Evolutionary conservation across 1,140 invertebrate species (phyloP).

Genomic region (Chrysopa pallens): DNA sequence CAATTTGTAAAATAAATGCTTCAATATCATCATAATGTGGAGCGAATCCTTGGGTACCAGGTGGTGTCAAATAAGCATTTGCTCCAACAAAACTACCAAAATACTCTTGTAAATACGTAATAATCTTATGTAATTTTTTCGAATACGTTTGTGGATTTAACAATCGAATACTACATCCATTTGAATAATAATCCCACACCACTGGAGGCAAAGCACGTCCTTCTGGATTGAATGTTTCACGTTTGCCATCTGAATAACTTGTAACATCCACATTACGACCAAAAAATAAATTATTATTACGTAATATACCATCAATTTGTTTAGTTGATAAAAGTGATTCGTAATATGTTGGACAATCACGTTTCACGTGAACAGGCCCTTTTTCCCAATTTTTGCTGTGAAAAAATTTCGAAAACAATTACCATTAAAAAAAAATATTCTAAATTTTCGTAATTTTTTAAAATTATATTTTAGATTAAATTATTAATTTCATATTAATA

Average conservation of each 20-base stretch:
- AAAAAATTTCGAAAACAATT: conserved; percentile 8
- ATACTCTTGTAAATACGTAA: conserved; percentile 77
- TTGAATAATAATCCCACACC: conserved; percentile 82
- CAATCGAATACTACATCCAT: conserved; percentile 80
- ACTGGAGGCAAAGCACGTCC: conserved; percentile 52
- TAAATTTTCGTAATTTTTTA: too few species aligned
- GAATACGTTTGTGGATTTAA: conserved; percentile 89
- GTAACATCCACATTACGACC: conserved; percentile 84
- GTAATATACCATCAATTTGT: conserved; percentile 59
- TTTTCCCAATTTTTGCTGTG: conserved; percentile 55
- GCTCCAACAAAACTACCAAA: conserved; percentile 88
- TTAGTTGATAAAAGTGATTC: conserved; percentile 52
- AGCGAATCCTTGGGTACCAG: conserved; percentile 90
- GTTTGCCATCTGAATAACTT: conserved; percentile 55
- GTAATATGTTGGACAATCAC: conserved; percentile 48
- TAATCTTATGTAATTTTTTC: conserved; percentile 34
- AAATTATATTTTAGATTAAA: too few species aligned
- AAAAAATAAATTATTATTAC: conserved; percentile 56
- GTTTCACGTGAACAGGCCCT: conserved; percentile 52
- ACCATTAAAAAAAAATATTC: too few species aligned
- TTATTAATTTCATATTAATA: too few species aligned
- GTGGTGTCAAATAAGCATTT: conserved; percentile 91
- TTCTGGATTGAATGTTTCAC: conserved; percentile 74
- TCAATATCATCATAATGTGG: conserved; percentile 99
- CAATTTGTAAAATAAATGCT: conserved; percentile 90